Base-by-base conservation (phyloP, 2,113 vertebrate species). In the Oncorhynchus kisutch region DNA sequence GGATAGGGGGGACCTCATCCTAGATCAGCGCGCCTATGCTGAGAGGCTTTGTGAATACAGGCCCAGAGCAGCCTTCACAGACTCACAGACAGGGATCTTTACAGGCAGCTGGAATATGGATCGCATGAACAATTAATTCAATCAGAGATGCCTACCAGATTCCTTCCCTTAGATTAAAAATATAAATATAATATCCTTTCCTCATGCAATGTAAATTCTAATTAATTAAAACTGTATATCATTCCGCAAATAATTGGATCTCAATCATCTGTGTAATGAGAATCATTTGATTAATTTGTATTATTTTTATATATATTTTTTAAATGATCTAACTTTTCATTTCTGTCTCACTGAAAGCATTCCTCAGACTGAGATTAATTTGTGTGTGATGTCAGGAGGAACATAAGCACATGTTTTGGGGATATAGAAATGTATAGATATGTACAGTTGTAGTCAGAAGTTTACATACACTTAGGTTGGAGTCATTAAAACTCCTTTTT, bases 201-300 rank as follows among this genome's bases (percentile, higher is more conserved):
- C 73, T 79, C 73, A 88, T 80, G 81, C 81, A 81, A 84, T 85
- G 77, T 81, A 88, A 87, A 92, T 90, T 83, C 54, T 72, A 80
- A 85, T 87, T 75, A 89, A 91, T 89, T 90, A 90, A 90, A 89
- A 86, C 74, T 81, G 79, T 83, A 88, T 85, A 84, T 86, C 77
- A 80, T 84, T 80, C 69, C 70, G 80, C 75, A 77, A 88, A 86
- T 90, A 90, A 91, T 90, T 90, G 82, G 83, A 86, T 88, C 81
- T 86, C 84, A 87, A 89, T 89, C 87, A 90, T 87, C 86, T 91
- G 89, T 90, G 84, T 90, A 91, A 90, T 90, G 78, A 88, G 86
- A 88, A 76, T 77, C 70, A 59, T 88, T 88, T 90, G 79, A 89
- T 88, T 88, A 87, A 86, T 84, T 81, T 81, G 74, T 68, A 76